Evolutionary conservation across 2,113 vertebrate species (phyloP).

Genomic region (Nyctereutes procyonoides): DNA sequence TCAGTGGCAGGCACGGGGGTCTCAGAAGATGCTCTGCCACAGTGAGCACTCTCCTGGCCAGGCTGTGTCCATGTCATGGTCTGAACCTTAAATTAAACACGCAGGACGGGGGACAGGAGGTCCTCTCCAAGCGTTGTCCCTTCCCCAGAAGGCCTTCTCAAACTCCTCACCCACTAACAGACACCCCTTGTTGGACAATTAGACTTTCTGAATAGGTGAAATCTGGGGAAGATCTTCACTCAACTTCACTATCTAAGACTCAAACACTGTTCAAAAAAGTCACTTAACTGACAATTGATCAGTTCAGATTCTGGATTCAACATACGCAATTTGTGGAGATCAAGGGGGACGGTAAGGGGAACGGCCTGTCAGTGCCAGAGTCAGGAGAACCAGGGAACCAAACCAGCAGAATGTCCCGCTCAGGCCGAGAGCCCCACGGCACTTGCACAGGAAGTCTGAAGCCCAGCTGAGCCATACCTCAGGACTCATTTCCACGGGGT

Average conservation of each 20-base stretch:
- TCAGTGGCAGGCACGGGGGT: no score
- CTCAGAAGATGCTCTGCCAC: neutral
- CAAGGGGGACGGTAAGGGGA: neutral
- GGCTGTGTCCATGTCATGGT: fast-evolving
- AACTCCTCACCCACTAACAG: neutral
- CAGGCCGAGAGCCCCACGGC: fast-evolving
- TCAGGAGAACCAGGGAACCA: neutral
- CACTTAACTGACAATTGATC: neutral
- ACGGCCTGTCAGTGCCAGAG: fast-evolving
- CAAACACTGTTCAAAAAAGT: neutral
- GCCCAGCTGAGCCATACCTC: conserved; percentile 75
- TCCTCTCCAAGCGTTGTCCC: neutral
- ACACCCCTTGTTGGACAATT: neutral
- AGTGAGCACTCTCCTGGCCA: fast-evolving
- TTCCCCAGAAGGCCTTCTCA: neutral
- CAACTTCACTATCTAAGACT: neutral
- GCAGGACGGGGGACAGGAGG: fast-evolving
- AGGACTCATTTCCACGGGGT: neutral
- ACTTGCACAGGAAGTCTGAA: fast-evolving
- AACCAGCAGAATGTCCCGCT: fast-evolving
- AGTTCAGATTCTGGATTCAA: neutral
- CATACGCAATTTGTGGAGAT: neutral
- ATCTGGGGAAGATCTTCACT: neutral
- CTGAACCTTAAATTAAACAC: neutral
- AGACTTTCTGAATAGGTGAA: neutral